Conservation (phyloP, 2,113 vertebrate species). For the Cyanocitta stelleri region DNA sequence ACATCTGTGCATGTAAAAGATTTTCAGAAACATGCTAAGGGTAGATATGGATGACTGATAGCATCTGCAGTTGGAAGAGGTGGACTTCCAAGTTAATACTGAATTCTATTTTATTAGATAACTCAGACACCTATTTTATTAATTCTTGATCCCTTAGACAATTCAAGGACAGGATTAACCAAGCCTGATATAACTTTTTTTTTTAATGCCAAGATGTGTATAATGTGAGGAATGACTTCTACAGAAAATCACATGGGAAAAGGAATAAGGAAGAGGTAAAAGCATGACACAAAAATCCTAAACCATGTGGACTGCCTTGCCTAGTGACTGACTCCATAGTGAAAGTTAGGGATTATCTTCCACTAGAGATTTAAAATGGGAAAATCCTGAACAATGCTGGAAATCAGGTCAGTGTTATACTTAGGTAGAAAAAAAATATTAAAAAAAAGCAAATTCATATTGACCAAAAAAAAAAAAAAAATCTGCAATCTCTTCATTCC, state of each 20-base stretch:
- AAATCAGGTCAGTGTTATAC: neutral
- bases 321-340: neutral
- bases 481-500: neutral
- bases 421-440: neutral
- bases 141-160: neutral
- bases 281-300: neutral
- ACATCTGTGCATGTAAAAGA: neutral
- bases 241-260: neutral
- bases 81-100: neutral
- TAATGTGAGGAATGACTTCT: neutral
- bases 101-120: neutral
- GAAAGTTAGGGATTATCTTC: neutral
- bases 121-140: neutral
- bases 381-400: neutral
- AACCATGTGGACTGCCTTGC: rapidly evolving
- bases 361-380: neutral
- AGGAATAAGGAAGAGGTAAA: neutral
- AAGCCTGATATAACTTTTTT: neutral
- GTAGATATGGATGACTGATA: neutral
- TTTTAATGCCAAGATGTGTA: neutral
- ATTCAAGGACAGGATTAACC: neutral
- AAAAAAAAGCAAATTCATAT: neutral
- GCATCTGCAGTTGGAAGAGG: neutral
- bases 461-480: neutral
- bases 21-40: neutral